Evolutionary conservation across 1,140 invertebrate species (phyloP).

Genomic region (Neotoxoptera formosana): DNA sequence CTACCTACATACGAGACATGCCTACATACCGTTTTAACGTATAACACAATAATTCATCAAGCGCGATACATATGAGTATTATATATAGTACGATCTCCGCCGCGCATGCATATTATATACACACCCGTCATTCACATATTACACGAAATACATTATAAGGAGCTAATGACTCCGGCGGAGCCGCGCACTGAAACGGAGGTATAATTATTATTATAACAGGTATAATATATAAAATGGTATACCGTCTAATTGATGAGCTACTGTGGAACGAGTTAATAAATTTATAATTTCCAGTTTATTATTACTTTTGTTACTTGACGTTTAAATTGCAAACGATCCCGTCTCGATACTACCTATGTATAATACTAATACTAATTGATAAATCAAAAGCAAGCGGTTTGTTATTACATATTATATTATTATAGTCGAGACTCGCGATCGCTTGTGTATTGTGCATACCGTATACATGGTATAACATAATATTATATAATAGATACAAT

Average conservation of each 20-base stretch:
- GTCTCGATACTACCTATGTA: background rate
- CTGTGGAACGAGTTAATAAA: constrained; percentile 39
- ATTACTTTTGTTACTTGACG: background rate
- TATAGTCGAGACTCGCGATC: too few species aligned
- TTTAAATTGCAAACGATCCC: background rate
- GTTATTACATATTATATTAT: background rate
- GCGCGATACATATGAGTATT: background rate
- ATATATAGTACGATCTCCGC: background rate
- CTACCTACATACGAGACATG: background rate
- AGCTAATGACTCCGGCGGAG: background rate
- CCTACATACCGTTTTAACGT: background rate
- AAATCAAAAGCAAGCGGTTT: background rate
- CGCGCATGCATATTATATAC: background rate
- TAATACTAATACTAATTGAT: constrained; percentile 15
- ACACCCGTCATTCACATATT: background rate
- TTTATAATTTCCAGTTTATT: constrained; percentile 14
- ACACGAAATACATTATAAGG: background rate
- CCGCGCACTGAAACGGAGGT: background rate
- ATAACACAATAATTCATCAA: background rate
- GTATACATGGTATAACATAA: too few species aligned
- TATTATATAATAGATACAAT: background rate
- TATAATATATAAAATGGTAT: background rate
- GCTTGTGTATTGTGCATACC: too few species aligned
- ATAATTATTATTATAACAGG: constrained; percentile 19
- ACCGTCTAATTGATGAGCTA: constrained; percentile 31